Evolutionary conservation across 2,888 invertebrate species (phyloP), one percentile per base, ranked within the genome.

Genomic region (Gastrophysa polygoni): DNA sequence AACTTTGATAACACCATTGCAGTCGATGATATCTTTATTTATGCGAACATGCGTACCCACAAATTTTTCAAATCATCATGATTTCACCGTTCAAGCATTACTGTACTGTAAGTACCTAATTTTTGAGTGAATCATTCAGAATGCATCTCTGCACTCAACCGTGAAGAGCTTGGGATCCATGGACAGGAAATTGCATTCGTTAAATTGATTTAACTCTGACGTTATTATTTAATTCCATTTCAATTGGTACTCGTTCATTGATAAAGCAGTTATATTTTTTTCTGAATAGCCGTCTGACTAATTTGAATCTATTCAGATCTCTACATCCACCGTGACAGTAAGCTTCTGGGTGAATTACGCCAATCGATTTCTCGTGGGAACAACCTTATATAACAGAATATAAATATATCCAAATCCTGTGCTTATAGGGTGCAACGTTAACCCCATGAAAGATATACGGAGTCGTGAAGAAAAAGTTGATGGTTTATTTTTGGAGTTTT

Each of bases 141-240:
- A 32, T 32, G 4, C 10, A 32, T 11, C 10, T 32, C 32, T 59
- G 65, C 60, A 63, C 21, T 58, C 57, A 44, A 60, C 57, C 66
- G 59, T 20, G 50, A 57, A 62, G 59, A 59, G 50, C 54, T 49
- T 20, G 48, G 59, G 59, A 59, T 38, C 50, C 44, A 47, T 55
- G 47, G 48, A 65, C 65, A 57, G 65, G 62, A 65, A 65, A 65
- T 65, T 59, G 48, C 49, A 43, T 49, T 54, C 57, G 59, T 62
- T 62, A 57, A 57, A 34, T 56, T 50, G 21, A 56, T 24, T 60
- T 50, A 17, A 32, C 59, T 51, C 32, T 32, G 32, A 32, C 43
- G 54, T 54, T 17, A 54, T 54, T 54, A 43, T 54, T 54, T 14
- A 43, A 54, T 43, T 54, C 43, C 24, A 16, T 54, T 54, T 10